Conservation (phyloP, 2,113 vertebrate genomes). For the Percopsis transmontana region DNA sequence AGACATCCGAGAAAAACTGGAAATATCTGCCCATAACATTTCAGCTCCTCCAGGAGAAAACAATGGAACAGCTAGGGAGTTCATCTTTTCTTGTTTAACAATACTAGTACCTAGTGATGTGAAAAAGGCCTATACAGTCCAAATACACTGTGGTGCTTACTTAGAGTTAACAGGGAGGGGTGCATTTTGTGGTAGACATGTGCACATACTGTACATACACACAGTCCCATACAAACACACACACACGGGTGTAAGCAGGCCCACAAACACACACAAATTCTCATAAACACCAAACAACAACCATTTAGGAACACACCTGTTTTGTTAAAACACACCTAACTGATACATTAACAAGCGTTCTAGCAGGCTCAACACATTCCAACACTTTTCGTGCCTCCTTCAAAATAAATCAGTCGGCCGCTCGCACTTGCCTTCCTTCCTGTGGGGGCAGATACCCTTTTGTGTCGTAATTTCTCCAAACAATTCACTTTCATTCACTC, state of each 20-base stretch:
- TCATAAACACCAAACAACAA: constrained; percentile 11
- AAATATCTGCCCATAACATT: no score
- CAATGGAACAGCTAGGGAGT: no score
- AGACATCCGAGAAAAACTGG: no score
- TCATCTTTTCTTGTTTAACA: no score
- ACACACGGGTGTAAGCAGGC: constrained; percentile 2
- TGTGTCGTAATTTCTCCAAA: not conserved
- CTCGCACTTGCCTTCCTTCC: not conserved
- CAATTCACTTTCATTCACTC: no score
- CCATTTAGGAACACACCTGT: constrained; percentile 12
- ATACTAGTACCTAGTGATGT: no score
- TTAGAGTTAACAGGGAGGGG: constrained; percentile 55
- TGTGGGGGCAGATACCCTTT: not conserved
- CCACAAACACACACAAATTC: constrained; percentile 9
- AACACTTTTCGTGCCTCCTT: constrained; percentile 12
- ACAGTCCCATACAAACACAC: constrained; percentile 1
- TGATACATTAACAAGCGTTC: constrained; percentile 26
- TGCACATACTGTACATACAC: constrained; percentile 6
- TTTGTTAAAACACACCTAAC: no score
- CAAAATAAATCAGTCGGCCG: not conserved
- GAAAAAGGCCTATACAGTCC: constrained; percentile 6
- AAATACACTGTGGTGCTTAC: constrained; percentile 47
- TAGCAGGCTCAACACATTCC: constrained; percentile 37
- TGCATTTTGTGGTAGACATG: constrained; percentile 31
- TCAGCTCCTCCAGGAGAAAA: no score